Conservation (phyloP, 1,140 invertebrate species). For the Calliphora vicina region DNA sequence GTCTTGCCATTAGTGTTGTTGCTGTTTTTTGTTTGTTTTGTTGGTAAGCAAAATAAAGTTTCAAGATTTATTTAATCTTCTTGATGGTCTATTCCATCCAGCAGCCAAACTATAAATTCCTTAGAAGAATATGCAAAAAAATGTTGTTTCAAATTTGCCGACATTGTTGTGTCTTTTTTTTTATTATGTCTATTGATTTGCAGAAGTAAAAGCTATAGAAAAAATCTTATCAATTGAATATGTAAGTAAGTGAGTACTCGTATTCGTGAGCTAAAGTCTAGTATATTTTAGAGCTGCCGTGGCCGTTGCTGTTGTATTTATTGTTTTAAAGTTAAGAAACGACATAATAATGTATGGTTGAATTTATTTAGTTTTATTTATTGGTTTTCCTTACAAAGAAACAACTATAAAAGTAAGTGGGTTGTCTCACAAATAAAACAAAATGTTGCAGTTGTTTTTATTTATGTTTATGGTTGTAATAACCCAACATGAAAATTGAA, state of each 20-base stretch:
- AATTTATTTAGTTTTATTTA: background rate
- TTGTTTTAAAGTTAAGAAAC: constrained; percentile 10
- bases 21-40: background rate
- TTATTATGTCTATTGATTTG: background rate
- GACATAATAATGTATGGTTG: constrained; percentile 13
- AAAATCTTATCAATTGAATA: background rate
- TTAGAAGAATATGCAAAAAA: background rate
- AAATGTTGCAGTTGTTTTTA: background rate
- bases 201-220: background rate
- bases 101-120: background rate
- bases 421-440: background rate
- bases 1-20: background rate
- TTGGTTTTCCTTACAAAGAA: background rate
- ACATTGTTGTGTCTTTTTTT: background rate
- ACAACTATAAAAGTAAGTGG: constrained; percentile 9
- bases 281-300: background rate
- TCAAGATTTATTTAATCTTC: background rate
- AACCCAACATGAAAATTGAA: background rate
- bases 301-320: background rate
- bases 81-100: background rate
- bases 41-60: no score
- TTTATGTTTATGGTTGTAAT: constrained; percentile 1
- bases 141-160: background rate
- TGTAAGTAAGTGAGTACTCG: background rate
- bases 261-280: background rate